A percentile compares a stretch with the other conserved stretches of the same genome.
These are phyloP conservation scores for Strix aluco DNA, from an alignment of 2,113 vertebrate genomes.

Conservation along the genomic window DNA sequence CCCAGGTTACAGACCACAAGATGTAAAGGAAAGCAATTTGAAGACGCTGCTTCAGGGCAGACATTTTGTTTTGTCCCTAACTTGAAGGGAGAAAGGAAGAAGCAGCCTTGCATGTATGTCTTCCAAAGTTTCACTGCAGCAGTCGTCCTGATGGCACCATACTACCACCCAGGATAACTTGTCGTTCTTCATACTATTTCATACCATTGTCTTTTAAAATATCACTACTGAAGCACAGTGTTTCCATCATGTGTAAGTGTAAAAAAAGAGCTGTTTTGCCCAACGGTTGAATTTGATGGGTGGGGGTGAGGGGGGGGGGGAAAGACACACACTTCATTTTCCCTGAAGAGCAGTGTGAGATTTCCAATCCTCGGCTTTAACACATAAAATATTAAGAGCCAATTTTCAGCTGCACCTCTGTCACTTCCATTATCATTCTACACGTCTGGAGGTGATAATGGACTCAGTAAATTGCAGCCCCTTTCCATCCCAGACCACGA, in stretches of 20 bases:
- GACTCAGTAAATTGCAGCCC: slow-evolving; percentile 81
- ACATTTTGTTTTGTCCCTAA: background rate
- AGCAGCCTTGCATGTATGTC: accelerated
- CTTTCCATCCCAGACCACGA: slow-evolving; percentile 71
- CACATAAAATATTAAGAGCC: slow-evolving; percentile 96
- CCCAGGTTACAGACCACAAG: background rate
- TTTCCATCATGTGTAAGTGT: slow-evolving; percentile 24
- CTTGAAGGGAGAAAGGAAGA: background rate
- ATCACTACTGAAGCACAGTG: background rate
- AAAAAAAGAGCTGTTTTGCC: slow-evolving; percentile 31
- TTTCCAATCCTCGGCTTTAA: slow-evolving; percentile 77
- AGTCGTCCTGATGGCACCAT: background rate
- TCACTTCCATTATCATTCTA: slow-evolving; percentile 87
- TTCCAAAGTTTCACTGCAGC: background rate
- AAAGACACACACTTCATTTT: slow-evolving; percentile 70
- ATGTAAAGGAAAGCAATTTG: background rate
- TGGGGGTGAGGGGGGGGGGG: background rate
- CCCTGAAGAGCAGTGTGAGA: slow-evolving; percentile 81
- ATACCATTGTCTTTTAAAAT: background rate
- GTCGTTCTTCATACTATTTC: background rate
- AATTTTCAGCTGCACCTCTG: slow-evolving; percentile 91
- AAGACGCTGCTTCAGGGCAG: background rate
- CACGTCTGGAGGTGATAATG: slow-evolving; percentile 88
- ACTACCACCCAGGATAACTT: background rate
- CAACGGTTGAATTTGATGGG: slow-evolving; percentile 21